Percentiles rank a stretch among this genome's conserved stretches.
Evolutionary conservation across 2,888 invertebrate species (phyloP).

Genomic region (Xestoiulus laeticollis): DNA sequence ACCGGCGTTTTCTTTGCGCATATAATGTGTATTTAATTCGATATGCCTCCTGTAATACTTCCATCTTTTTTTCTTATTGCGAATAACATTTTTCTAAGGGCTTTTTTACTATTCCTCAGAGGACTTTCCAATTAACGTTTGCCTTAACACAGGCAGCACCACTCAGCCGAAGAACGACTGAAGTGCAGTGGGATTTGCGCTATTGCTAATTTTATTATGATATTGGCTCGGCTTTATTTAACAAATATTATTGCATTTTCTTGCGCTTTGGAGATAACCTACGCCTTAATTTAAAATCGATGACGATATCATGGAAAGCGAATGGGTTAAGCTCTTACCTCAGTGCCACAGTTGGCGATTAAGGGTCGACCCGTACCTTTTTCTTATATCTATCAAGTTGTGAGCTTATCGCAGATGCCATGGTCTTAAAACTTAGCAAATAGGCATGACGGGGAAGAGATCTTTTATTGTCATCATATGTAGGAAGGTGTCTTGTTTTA

Average conservation of each 20-base stretch:
- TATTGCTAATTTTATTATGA: constrained; percentile 25
- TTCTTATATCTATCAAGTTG: background rate
- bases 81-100: background rate
- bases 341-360: background rate
- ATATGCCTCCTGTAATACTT: background rate
- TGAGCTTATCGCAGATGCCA: background rate
- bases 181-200: background rate
- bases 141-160: background rate
- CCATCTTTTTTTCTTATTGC: background rate
- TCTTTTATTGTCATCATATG: too few species aligned
- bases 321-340: background rate
- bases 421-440: background rate
- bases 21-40: constrained; percentile 2
- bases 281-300: background rate
- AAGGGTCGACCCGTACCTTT: background rate
- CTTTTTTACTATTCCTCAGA: background rate
- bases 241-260: background rate
- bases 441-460: too few species aligned
- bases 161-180: background rate
- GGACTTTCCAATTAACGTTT: constrained; percentile 6
- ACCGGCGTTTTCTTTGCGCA: constrained; percentile 19
- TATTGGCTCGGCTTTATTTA: background rate
- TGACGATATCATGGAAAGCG: background rate
- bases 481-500: too few species aligned
- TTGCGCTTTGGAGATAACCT: background rate